Evolutionary conservation across 2,797 vertebrate genomes (phyloP), one percentile per base, ranked within the genome.

Genomic region (Galagoides demidoff): DNA sequence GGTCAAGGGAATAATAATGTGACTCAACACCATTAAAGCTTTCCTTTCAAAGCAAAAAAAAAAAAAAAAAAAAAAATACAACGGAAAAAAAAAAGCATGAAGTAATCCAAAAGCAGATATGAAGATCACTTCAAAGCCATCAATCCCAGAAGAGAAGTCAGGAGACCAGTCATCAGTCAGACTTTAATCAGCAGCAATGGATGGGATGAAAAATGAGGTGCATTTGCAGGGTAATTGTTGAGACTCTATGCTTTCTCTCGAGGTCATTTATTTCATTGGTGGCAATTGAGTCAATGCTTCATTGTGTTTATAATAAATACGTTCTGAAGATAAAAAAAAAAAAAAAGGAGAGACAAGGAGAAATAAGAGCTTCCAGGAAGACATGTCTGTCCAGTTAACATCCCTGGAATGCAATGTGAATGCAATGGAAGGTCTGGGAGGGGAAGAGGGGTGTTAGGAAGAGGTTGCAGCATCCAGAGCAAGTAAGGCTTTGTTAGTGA

Each of bases 121-220:
- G 97, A 98, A 96, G 96, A 95, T 79, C 95, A 95, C 83, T 97
- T 98, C 96, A 96, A 97, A 98, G 90, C 49, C 97, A 98, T 97
- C 97, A 98, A 97, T 98, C 90, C 95, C 77, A 91, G 76, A 70
- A 94, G 97, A 97, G 90, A 96, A 98, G 93, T 95, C 95, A 89
- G 89, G 92, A 97, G 96, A 98, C 70, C 63, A 96, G 95, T 90
- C 95, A 98, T 98, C 97, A 95, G 89, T 98, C 98, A 98, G 97
- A 98, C 93, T 98, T 98, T 98, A 98, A 98, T 98, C 97, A 98
- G 97, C 11, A 84, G 79, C 95, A 97, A 97, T 78, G 96, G 86
- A 76, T 31, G 95, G 95, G 94, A 95, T 20, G 57, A 97, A 97
- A 97, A 98, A 96, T 94, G 95, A 97, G 91, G 82, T 96, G 10